phyloP scores from a whole-genome alignment of 2,888 invertebrate species.

The Epirrhoe tristata region DNA sequence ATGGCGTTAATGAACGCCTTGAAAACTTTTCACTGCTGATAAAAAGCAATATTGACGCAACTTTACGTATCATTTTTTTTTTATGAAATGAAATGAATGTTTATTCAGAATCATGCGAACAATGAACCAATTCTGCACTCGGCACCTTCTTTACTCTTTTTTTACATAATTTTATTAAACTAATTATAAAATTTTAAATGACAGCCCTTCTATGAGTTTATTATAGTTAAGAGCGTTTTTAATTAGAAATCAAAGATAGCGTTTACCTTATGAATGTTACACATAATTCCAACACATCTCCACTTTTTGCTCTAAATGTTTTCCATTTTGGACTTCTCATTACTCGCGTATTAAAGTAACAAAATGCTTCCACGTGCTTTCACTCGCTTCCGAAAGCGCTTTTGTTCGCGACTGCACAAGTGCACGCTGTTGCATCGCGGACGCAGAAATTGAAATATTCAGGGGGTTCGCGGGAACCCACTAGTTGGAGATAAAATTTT shows the following conservation, averaged over 20 bases:
- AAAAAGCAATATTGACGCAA: not conserved
- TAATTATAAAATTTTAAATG: too few relatives aligned
- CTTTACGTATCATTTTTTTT: too few relatives aligned
- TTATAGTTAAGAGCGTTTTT: too few relatives aligned
- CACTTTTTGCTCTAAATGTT: conserved; percentile 2
- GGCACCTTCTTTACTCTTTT: too few relatives aligned
- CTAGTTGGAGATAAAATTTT: conserved; percentile 26
- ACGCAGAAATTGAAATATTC: conserved; percentile 35
- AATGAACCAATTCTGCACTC: too few relatives aligned
- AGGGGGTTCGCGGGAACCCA: conserved; percentile 13
- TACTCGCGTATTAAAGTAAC: conserved; percentile 14
- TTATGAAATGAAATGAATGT: too few relatives aligned
- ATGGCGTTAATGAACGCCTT: not conserved
- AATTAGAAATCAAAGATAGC: too few relatives aligned
- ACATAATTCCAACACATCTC: not conserved
- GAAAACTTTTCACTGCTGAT: not conserved
- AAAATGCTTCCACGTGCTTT: conserved; percentile 19
- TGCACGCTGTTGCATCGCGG: conserved; percentile 31
- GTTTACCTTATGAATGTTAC: too few relatives aligned
- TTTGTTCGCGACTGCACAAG: conserved; percentile 33
- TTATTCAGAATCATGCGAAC: too few relatives aligned
- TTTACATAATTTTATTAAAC: too few relatives aligned
- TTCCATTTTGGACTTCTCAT: conserved; percentile 14
- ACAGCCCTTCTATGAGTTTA: too few relatives aligned
- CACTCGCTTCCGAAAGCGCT: conserved; percentile 20